A percentile compares a stretch with the other conserved stretches of the same genome.
phyloP scores from a whole-genome alignment of 1,140 invertebrate genomes.

The Reticulitermes speratus region DNA sequence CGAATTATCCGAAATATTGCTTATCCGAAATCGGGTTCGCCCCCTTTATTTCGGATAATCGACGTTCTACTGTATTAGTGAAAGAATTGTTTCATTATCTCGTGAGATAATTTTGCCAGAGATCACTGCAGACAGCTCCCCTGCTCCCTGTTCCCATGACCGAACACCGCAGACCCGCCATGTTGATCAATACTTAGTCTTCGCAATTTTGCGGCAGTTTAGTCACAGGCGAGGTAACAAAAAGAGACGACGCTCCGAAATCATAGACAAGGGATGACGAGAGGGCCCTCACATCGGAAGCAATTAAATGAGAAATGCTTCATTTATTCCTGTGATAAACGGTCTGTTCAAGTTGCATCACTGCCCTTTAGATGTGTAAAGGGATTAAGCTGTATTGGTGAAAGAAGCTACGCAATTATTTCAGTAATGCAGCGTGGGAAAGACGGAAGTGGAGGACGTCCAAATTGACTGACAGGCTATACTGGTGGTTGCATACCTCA shows the following conservation, averaged over 20 bases:
- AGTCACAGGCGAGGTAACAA: constrained; percentile 18
- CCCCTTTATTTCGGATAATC: too few species aligned
- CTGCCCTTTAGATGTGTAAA: background rate
- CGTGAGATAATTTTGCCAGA: too few species aligned
- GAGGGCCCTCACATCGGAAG: constrained; percentile 8
- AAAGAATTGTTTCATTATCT: too few species aligned
- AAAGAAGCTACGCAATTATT: background rate
- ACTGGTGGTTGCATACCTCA: background rate
- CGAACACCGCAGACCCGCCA: background rate
- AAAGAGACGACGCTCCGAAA: constrained; percentile 6
- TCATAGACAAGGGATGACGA: background rate
- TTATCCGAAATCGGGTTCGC: too few species aligned
- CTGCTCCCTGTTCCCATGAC: background rate
- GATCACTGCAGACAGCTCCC: background rate
- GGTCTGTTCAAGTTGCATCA: background rate
- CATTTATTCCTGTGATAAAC: constrained; percentile 29
- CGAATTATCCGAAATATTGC: too few species aligned
- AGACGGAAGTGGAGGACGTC: background rate
- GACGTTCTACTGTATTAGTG: too few species aligned
- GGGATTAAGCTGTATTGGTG: background rate
- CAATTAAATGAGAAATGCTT: constrained; percentile 28
- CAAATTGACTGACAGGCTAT: background rate
- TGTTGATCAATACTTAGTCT: constrained; percentile 22
- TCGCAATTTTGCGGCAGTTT: constrained; percentile 22
- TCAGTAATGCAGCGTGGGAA: constrained; percentile 10